phyloP scores from a whole-genome alignment of 2,888 invertebrate species.

The Tenthredo livida region DNA sequence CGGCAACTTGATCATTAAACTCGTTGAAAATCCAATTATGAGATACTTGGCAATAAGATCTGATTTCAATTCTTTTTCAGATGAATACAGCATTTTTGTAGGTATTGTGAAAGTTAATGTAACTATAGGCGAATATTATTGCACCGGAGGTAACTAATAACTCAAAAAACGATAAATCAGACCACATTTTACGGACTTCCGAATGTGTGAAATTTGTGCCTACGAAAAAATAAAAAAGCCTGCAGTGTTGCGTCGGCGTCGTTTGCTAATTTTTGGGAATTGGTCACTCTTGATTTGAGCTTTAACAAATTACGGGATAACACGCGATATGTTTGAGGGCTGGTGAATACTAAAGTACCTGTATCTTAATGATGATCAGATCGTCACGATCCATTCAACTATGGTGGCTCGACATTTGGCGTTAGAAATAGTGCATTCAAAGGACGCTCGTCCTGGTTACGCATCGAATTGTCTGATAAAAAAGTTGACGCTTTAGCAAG shows the following conservation, averaged over 20 bases:
- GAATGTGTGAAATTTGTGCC: background rate
- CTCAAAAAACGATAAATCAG: background rate
- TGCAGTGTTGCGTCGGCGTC: background rate
- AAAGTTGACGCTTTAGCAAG: background rate
- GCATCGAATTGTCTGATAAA: background rate
- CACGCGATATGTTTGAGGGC: background rate
- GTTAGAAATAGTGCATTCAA: background rate
- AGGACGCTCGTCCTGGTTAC: background rate
- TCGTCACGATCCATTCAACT: background rate
- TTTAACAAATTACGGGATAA: background rate
- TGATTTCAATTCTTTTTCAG: too few species aligned
- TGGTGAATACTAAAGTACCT: constrained; percentile 69
- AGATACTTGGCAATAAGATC: too few species aligned
- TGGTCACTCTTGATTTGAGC: constrained; percentile 51
- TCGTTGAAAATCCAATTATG: too few species aligned
- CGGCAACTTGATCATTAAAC: too few species aligned
- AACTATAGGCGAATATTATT: too few species aligned
- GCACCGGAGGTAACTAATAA: too few species aligned
- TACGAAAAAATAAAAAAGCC: background rate
- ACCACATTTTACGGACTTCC: background rate
- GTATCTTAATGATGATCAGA: background rate
- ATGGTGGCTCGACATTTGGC: background rate
- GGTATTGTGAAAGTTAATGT: too few species aligned
- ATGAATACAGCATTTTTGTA: too few species aligned
- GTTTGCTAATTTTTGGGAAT: background rate